A percentile compares a stretch with the other conserved stretches of the same genome.
Conservation (phyloP, 1,140 invertebrate species). For the Cyclargus thomasi region DNA sequence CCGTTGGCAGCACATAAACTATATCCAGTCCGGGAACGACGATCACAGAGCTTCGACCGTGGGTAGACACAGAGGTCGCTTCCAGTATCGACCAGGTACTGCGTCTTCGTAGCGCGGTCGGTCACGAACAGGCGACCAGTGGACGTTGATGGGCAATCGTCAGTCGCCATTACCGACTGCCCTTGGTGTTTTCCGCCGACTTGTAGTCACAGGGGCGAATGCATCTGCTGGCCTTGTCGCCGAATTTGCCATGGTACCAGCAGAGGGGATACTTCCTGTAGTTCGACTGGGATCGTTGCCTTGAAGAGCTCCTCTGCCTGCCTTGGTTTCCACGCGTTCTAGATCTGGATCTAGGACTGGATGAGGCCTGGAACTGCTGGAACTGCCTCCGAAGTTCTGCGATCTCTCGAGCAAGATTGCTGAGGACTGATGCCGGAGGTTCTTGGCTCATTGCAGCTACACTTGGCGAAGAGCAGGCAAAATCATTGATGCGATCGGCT, state of each 20-base stretch:
- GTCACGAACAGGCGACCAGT: neutral
- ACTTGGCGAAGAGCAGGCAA: neutral
- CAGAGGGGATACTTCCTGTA: neutral
- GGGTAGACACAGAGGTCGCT: neutral
- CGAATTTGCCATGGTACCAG: neutral
- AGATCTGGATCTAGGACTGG: neutral
- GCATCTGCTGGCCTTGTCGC: neutral
- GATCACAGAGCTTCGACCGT: neutral
- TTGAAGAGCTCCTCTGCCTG: neutral
- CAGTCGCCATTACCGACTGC: neutral
- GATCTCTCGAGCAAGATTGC: neutral
- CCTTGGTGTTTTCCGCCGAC: neutral
- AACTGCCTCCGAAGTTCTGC: slow-evolving; percentile 1
- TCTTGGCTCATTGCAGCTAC: neutral
- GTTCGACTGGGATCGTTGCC: neutral
- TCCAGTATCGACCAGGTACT: slow-evolving; percentile 1
- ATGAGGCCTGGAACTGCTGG: neutral
- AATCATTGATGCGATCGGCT: neutral
- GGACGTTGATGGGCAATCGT: neutral
- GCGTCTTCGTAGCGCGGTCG: slow-evolving; percentile 5
- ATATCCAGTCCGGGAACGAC: neutral
- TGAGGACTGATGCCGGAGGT: neutral
- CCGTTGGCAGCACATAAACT: neutral
- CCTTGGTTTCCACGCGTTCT: neutral
- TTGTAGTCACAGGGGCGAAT: slow-evolving; percentile 13